Evolutionary conservation across 30 jellyfish, hydroid and myxozoan genomes (phyloP), one percentile per base, ranked within the genome.

Genomic region (Aurelia sp.): DNA sequence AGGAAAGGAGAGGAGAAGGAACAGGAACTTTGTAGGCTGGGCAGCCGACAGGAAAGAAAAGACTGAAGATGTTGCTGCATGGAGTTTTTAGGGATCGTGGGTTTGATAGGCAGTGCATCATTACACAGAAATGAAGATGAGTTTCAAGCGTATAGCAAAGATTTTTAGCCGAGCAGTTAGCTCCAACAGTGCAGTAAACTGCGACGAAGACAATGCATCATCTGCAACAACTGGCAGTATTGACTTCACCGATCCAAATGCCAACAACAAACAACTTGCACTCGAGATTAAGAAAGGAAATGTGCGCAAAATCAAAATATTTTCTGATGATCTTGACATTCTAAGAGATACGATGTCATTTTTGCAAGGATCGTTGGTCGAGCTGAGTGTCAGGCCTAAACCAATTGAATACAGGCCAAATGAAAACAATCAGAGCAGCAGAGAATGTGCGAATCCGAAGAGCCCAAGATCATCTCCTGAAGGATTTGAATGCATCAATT

Each of bases 401-500:
- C 69, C 69, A 59, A 59, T 59, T 33, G 33, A n/a, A 0, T 3
- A 21, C 69, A 69, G 72, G 58, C 63, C 82, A 12, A 31, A 19
- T 17, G 67, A 51, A 33, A 44, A 20, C 15, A 27, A 18, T 33
- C 24, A 30, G 16, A 22, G 64, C n/a, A 41, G 38, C 66, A 63
- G 74, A 31, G 93, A 72, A 11, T 4, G 16, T 9, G 78, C 38
- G 5, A 63, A 50, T 13, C 35, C 24, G n/a, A 55, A 48, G 50
- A 57, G 60, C 10, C 75, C 18, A 7, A 67, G 84, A 21, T 16
- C 65, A 10, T 38, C 88, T 73, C 74, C 76, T 16, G 51, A 38
- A 3, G 81, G 82, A 35, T n/a, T 52, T 59, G 80, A 55, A 24
- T 13, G 4, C 70, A 15, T 72, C 1, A 48, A 66, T 6, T 31